Conservation (phyloP, 2,113 vertebrate genomes). For the Solenodon paradoxus region DNA sequence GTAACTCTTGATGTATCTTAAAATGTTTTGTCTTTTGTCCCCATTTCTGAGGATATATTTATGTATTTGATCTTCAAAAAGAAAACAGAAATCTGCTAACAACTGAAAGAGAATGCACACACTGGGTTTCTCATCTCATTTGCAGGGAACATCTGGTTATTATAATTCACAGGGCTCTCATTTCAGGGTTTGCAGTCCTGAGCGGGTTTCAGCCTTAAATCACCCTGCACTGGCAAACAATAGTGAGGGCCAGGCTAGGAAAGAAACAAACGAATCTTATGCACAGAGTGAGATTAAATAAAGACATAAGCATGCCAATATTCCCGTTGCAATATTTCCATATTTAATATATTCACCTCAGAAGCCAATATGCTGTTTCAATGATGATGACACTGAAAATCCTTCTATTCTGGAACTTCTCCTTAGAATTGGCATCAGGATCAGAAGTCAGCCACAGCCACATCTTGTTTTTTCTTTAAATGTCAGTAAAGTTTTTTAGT, state of each 20-base stretch:
- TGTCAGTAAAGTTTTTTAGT: not conserved
- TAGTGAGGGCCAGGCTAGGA: slow-evolving; percentile 45
- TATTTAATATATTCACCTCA: slow-evolving; percentile 19
- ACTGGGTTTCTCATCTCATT: slow-evolving; percentile 48
- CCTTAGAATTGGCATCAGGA: not conserved
- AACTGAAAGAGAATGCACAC: slow-evolving; percentile 46
- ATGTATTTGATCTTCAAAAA: slow-evolving; percentile 74
- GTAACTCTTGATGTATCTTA: not conserved
- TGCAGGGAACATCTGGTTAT: slow-evolving; percentile 78
- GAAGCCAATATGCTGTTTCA: slow-evolving; percentile 2
- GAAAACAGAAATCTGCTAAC: slow-evolving; percentile 62
- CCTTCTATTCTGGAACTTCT: not conserved
- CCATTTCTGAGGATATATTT: slow-evolving; percentile 71
- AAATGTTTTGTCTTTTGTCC: slow-evolving; percentile 17
- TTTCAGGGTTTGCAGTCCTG: slow-evolving; percentile 69
- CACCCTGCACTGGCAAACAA: slow-evolving; percentile 72
- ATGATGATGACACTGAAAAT: not conserved
- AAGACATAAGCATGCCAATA: not conserved
- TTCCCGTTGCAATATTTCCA: not conserved
- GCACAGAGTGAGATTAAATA: not conserved
- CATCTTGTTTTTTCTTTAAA: not conserved
- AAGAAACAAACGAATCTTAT: slow-evolving; percentile 19
- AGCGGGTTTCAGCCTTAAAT: slow-evolving; percentile 73
- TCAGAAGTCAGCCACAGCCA: not conserved
- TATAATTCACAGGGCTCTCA: slow-evolving; percentile 60